Percentiles rank a stretch among this genome's conserved stretches.
These are phyloP conservation scores for Micoletzkya japonica DNA, from an alignment of 2,888 invertebrate species.

Conservation along the genomic window DNA sequence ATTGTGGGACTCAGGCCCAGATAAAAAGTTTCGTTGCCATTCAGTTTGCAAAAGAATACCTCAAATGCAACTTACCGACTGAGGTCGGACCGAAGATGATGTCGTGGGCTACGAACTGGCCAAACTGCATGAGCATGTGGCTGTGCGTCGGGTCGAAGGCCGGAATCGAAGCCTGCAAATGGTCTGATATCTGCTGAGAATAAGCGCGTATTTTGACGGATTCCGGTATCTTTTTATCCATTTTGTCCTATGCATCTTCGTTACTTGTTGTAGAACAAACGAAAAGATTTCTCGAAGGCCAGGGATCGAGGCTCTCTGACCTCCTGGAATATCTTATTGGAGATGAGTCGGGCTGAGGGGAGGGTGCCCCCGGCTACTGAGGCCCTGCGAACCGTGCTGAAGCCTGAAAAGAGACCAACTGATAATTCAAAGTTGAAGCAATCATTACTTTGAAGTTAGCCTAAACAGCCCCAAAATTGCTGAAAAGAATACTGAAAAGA, in stretches of 20 bases:
- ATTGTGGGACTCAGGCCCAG: too few relatives aligned
- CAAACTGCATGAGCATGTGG: slow-evolving; percentile 80
- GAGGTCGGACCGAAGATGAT: slow-evolving; percentile 84
- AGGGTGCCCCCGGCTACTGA: slow-evolving; percentile 7
- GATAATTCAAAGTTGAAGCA: too few relatives aligned
- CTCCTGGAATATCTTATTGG: slow-evolving; percentile 22
- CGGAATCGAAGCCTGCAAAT: slow-evolving; percentile 25
- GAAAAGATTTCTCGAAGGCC: too few relatives aligned
- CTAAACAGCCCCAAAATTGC: neutral
- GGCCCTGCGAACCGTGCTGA: slow-evolving; percentile 13
- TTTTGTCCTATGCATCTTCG: too few relatives aligned
- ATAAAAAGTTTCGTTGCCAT: too few relatives aligned
- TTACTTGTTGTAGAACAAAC: too few relatives aligned
- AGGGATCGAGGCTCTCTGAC: too few relatives aligned
- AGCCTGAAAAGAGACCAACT: neutral
- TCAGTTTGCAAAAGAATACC: neutral
- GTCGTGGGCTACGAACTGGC: slow-evolving; percentile 91
- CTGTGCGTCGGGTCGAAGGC: slow-evolving; percentile 36
- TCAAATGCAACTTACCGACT: slow-evolving; percentile 28
- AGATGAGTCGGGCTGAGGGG: slow-evolving; percentile 12
- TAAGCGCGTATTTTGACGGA: too few relatives aligned
- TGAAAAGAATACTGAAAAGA: too few relatives aligned
- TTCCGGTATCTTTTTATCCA: too few relatives aligned
- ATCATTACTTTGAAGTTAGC: neutral
- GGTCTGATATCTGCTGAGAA: neutral